Percentiles rank a stretch among this genome's conserved stretches.
Conservation (phyloP, 2,888 invertebrate species). For the Teleiodes luculella region DNA sequence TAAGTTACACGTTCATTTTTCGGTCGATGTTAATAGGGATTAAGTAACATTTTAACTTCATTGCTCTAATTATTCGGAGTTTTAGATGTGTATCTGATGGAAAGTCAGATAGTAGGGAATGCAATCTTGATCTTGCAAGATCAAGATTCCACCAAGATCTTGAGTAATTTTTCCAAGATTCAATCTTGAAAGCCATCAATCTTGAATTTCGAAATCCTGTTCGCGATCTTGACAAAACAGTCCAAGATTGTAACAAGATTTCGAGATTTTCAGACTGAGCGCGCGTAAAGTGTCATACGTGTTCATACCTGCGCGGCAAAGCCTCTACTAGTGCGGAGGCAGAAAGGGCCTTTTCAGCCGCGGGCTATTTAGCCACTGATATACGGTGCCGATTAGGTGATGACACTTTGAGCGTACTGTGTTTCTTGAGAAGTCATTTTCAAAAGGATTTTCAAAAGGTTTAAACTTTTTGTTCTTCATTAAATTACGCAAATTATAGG, state of each 20-base stretch:
- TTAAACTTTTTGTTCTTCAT: not conserved
- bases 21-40: no score
- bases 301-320: no score
- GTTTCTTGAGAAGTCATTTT: not conserved
- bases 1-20: no score
- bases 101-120: no score
- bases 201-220: not conserved
- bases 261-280: no score
- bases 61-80: no score
- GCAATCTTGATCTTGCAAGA: not conserved
- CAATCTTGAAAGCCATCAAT: not conserved
- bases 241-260: no score
- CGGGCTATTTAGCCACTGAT: conserved; percentile 9
- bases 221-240: not conserved
- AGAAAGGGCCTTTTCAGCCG: conserved; percentile 18
- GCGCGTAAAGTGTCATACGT: no score
- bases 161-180: not conserved
- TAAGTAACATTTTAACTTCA: no score
- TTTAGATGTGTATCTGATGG: no score
- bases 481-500: no score
- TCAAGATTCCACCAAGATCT: no score
- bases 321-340: conserved; percentile 17
- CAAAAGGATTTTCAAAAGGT: conserved; percentile 5
- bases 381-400: conserved; percentile 10
- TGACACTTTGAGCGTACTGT: conserved; percentile 11